Evolutionary conservation across 2,888 invertebrate species (phyloP).

Genomic region (Conchocele bisecta): DNA sequence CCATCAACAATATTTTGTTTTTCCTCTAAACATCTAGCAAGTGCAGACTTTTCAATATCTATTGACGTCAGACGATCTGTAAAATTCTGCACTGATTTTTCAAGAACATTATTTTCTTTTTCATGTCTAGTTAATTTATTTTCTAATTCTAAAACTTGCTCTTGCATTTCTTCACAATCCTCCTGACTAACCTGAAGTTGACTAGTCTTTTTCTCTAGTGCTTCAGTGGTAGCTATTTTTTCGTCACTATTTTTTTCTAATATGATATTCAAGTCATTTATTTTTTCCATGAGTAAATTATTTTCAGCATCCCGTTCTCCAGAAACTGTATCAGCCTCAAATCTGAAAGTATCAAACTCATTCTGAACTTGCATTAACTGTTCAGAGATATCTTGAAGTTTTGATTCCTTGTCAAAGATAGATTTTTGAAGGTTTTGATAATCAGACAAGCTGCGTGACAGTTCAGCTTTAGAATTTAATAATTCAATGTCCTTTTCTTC

Average conservation of each 20-base stretch:
- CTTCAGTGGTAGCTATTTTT: no score
- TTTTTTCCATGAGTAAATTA: no score
- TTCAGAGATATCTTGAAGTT: no score
- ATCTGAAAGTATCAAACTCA: no score
- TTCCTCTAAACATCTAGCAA: conserved; percentile 32
- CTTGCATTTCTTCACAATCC: conserved; percentile 47
- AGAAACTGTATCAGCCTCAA: no score
- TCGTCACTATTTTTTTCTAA: no score
- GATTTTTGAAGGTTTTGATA: no score
- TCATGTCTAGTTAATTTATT: conserved; percentile 42
- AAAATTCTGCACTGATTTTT: conserved; percentile 24
- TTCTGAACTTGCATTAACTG: no score
- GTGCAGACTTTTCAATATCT: conserved; percentile 45
- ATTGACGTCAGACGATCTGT: conserved; percentile 46
- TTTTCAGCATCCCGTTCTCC: no score
- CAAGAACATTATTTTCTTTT: conserved; percentile 46
- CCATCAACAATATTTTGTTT: conserved; percentile 41
- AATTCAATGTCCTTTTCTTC: conserved; percentile 19
- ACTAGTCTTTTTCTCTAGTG: conserved; percentile 43
- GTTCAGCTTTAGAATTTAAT: conserved; percentile 1
- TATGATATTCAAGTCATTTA: no score
- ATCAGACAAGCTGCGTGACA: no score
- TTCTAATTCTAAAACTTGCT: conserved; percentile 25
- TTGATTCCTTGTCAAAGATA: no score
- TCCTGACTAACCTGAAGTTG: conserved; percentile 47